Conservation (phyloP, 2,797 vertebrate species). For the Danio aesculapii region DNA sequence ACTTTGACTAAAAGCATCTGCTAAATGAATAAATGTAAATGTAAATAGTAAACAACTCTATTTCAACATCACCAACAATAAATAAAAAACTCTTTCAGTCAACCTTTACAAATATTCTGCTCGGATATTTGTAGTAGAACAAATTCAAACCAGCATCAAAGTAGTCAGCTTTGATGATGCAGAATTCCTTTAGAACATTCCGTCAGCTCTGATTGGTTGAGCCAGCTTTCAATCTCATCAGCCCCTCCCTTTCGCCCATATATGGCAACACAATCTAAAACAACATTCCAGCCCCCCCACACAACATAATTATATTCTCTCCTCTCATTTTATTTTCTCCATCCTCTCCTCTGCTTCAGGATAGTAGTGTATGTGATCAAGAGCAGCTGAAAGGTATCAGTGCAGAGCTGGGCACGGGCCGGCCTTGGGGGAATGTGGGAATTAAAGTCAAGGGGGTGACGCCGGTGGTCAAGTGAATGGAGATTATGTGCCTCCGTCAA, state of each 20-base stretch:
- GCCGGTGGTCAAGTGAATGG: slow-evolving; percentile 22
- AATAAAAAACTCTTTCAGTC: too few species aligned
- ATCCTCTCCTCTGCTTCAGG: neutral
- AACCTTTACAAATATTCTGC: too few species aligned
- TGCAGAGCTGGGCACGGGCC: neutral
- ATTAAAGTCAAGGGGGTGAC: slow-evolving; percentile 33
- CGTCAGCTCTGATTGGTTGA: neutral
- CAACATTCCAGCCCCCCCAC: neutral
- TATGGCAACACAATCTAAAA: slow-evolving; percentile 51
- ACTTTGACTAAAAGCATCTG: too few species aligned
- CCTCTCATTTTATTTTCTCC: neutral
- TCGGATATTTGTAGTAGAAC: too few species aligned
- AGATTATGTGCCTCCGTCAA: slow-evolving; percentile 42
- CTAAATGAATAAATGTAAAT: too few species aligned
- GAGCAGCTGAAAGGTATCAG: neutral
- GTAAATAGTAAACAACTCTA: too few species aligned
- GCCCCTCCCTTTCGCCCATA: neutral
- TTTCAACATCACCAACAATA: too few species aligned
- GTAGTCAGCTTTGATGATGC: too few species aligned
- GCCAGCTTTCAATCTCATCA: neutral
- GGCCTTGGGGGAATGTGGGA: slow-evolving; percentile 21
- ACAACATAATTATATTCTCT: neutral
- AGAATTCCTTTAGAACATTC: neutral
- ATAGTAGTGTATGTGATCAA: neutral
- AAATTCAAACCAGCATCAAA: too few species aligned